Conservation (phyloP, 1,140 invertebrate genomes). For the Drosophila nigromelanica region DNA sequence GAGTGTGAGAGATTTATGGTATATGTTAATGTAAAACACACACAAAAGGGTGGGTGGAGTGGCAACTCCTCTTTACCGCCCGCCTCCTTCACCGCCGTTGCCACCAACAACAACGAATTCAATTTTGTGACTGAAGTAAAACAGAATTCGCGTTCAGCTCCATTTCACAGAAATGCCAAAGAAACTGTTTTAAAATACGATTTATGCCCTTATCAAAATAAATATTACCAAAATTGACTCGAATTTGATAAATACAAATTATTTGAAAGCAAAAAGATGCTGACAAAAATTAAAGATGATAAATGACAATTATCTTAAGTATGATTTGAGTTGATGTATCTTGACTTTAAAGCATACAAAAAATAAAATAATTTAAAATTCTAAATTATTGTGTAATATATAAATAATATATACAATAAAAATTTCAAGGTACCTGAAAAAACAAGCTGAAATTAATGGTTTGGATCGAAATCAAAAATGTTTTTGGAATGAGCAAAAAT, state of each 20-base stretch:
- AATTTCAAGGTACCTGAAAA: no score
- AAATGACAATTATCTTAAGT: no score
- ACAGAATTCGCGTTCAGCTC: slow-evolving; percentile 14
- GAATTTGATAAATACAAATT: slow-evolving; percentile 5
- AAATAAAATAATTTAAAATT: no score
- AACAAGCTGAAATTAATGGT: no score
- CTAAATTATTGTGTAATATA: no score
- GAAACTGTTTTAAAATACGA: slow-evolving; percentile 42
- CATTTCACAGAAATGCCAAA: slow-evolving; percentile 22
- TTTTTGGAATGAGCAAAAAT: no score
- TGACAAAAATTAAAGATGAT: not conserved
- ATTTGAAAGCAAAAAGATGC: not conserved
- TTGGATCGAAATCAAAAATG: no score
- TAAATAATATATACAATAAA: no score
- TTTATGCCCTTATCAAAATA: slow-evolving; percentile 38
- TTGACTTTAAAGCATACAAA: no score
- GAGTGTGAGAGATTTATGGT: slow-evolving; percentile 32
- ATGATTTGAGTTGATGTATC: no score
- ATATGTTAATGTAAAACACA: slow-evolving; percentile 34
- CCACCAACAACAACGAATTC: not conserved
- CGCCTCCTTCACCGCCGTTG: not conserved
- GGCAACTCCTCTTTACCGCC: no score
- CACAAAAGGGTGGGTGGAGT: no score
- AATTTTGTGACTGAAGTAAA: not conserved
- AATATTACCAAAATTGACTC: slow-evolving; percentile 19